phyloP scores from a whole-genome alignment of 2,797 vertebrate genomes.

The Oreochromis grahami region DNA sequence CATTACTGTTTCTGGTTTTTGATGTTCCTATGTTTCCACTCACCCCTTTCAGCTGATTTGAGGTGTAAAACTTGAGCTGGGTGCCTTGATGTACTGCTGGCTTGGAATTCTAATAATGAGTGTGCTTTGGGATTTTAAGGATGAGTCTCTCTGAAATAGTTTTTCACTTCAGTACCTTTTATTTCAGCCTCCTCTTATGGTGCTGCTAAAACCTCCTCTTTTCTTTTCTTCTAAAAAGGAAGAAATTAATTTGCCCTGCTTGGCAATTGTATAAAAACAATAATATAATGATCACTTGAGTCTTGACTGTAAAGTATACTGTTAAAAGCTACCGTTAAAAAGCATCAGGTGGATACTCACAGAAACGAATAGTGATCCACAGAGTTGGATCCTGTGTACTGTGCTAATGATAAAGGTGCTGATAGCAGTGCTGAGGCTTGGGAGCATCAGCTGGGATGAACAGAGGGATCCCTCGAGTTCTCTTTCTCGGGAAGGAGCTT shows the following conservation, averaged over 20 bases:
- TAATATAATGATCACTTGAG: neutral
- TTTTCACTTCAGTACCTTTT: conserved; percentile 12
- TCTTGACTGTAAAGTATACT: neutral
- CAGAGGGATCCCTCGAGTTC: conserved; percentile 15
- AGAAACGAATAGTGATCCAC: conserved; percentile 6
- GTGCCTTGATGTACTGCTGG: neutral
- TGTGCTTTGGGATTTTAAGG: conserved; percentile 13
- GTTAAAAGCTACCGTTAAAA: neutral
- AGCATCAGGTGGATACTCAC: conserved; percentile 33
- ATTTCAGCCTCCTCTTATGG: neutral
- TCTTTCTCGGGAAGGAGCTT: neutral
- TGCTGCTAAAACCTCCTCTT: neutral
- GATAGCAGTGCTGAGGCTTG: neutral
- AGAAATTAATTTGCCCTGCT: neutral
- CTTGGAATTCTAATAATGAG: conserved; percentile 28
- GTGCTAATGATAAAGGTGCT: neutral
- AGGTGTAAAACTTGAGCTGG: conserved; percentile 1
- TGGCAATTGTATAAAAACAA: neutral
- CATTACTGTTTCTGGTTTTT: neutral
- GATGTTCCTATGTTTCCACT: neutral
- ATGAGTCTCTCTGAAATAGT: conserved; percentile 15
- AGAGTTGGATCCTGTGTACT: neutral
- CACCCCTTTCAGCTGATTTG: neutral
- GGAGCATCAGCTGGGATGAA: conserved; percentile 19
- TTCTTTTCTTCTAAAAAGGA: neutral